Evolutionary conservation across 2,797 vertebrate genomes (phyloP).

Genomic region (Malacoctenus gilli): DNA sequence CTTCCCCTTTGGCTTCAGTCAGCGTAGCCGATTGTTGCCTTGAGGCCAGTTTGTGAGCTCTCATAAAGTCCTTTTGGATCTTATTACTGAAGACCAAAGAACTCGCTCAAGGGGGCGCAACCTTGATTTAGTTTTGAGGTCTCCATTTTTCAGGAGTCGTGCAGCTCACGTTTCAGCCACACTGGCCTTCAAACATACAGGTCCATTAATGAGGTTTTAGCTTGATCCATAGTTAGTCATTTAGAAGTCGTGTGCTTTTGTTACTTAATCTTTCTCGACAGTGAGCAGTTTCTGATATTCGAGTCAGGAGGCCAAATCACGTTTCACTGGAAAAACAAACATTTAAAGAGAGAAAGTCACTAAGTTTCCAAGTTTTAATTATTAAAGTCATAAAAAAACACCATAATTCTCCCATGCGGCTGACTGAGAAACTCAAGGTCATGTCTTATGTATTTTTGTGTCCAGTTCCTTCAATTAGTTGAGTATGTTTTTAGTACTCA

Average conservation of each 20-base stretch:
- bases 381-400: conserved; percentile 6
- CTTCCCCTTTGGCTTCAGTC: conserved; percentile 37
- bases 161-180: neutral
- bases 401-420: neutral
- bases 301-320: neutral
- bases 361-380: neutral
- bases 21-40: conserved; percentile 33
- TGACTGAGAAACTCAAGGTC: conserved; percentile 12
- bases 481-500: conserved; percentile 6
- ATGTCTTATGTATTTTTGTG: conserved; percentile 5
- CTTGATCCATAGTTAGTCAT: conserved; percentile 1
- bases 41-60: conserved; percentile 16
- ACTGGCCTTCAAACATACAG: neutral
- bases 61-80: conserved; percentile 7
- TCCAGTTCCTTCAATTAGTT: neutral
- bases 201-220: neutral
- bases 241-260: neutral
- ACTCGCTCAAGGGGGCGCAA: neutral
- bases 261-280: conserved; percentile 11
- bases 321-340: conserved; percentile 6
- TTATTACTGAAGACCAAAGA: conserved; percentile 1
- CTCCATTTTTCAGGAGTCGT: no score
- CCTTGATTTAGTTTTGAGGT: neutral
- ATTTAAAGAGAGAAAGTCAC: conserved; percentile 3
- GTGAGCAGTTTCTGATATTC: conserved; percentile 2